Conservation (phyloP, 2,113 vertebrate genomes). For the Opisthocomus hoazin region DNA sequence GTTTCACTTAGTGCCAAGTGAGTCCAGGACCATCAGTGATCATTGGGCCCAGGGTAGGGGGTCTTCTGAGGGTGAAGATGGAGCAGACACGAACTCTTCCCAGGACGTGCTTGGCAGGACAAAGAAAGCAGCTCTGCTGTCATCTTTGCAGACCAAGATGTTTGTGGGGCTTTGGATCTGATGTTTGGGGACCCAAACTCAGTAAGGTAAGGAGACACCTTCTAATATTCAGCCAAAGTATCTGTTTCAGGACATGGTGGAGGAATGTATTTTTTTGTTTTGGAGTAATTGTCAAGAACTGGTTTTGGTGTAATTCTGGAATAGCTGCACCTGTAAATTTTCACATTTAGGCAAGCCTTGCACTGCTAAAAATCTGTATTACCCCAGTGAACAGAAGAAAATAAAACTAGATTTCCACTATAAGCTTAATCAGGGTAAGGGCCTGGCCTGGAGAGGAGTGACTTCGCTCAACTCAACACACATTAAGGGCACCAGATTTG, state of each 20-base stretch:
- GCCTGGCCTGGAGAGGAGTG: not conserved
- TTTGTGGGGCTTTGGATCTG: not conserved
- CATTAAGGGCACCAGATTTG: not conserved
- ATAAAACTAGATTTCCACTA: not conserved
- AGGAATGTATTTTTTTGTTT: not conserved
- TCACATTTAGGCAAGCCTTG: not conserved
- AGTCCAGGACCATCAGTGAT: not conserved
- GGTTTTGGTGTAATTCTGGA: not conserved
- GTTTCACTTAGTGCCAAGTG: not conserved
- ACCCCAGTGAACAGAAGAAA: not conserved
- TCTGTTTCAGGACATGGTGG: not conserved
- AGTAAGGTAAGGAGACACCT: not conserved
- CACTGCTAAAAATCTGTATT: not conserved
- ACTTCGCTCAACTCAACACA: not conserved
- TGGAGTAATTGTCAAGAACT: not conserved
- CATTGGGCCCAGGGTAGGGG: not conserved
- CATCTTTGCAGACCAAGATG: not conserved
- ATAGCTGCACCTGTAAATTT: not conserved
- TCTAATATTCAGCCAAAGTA: not conserved
- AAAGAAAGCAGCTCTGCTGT: not conserved
- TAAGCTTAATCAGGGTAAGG: not conserved
- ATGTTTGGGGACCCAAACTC: not conserved
- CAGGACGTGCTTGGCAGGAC: fast-evolving
- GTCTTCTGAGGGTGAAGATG: not conserved
- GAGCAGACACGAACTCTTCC: not conserved